Base-by-base conservation (phyloP, 2,797 vertebrate genomes). In the Rhincodon typus region DNA sequence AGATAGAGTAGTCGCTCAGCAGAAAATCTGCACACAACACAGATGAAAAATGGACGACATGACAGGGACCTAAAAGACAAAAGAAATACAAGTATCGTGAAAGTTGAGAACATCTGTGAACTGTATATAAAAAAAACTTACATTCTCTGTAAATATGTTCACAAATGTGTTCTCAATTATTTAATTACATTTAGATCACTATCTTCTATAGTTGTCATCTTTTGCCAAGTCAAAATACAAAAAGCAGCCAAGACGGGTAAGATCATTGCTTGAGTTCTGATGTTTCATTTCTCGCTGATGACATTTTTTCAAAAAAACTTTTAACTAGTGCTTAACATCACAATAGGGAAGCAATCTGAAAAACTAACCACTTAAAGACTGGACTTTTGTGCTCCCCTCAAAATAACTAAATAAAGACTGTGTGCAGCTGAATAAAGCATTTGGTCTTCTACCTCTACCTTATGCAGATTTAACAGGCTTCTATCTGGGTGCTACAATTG, bases 101-200 rank as follows among this genome's bases (percentile, higher is more conserved):
- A 93, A 93, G 62, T 69, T 93, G 66, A 69, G 90, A 93, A 93
- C 90, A 93, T 93, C 90, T 93, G 90, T 42, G 90, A 93, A 93
- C 23, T 6, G n/a, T 69, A 67, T 93, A 93, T 42, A 67, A 93
- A 69, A 67, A 93, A 93, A 93, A 27, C n/a, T 27, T 93, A 93
- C 66, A 93, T 69, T 93, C 90, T 93, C 62, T 42, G 90, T 69
- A 93, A 93, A 93, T 66, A 93, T 93, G 90, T 93, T 69, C 90
- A 42, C 66, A 53, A 93, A 93, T 93, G 66, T 93, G 90, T 93
- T 93, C n/a, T 67, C 90, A 93, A 93, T 93, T 93, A 93, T 93
- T 93, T 93, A n/a, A 93, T 93, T 93, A 93, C 90, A 93, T 69
- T 42, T 21, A 93, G 90, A 93, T 93, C 90, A 93, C n/a, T 93